Conservation (phyloP, 2,113 vertebrate species). For the Thalassoma bifasciatum region DNA sequence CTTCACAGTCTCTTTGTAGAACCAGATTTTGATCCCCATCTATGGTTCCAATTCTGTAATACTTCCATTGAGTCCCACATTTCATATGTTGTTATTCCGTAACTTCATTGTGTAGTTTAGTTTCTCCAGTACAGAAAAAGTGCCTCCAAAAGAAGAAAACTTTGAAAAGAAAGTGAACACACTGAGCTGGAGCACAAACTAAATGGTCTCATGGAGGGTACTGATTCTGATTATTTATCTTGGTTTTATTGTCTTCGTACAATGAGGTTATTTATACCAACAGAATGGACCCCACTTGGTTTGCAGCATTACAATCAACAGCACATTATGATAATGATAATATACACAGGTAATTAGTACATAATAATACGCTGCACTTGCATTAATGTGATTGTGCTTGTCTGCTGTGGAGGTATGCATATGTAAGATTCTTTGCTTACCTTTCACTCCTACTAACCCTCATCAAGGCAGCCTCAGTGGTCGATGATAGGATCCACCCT, state of each 20-base stretch:
- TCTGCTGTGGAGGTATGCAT: conserved; percentile 53
- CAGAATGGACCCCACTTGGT: conserved; percentile 42
- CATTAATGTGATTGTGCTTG: conserved; percentile 68
- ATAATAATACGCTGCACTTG: conserved; percentile 60
- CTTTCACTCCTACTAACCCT: conserved; percentile 37
- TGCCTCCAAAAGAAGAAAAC: background rate
- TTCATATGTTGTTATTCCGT: background rate
- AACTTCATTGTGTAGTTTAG: conserved; percentile 8
- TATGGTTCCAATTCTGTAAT: too few relatives aligned
- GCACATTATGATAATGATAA: conserved; percentile 50
- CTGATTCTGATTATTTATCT: conserved; percentile 52
- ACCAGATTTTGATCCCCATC: too few relatives aligned
- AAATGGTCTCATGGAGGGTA: conserved; percentile 24
- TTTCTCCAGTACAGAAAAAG: conserved; percentile 16
- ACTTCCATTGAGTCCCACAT: too few relatives aligned
- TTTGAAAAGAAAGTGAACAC: conserved; percentile 14
- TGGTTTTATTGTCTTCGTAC: conserved; percentile 54
- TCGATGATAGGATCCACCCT: conserved; percentile 65
- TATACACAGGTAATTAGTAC: conserved; percentile 60
- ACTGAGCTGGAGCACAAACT: conserved; percentile 29
- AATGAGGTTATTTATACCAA: conserved; percentile 66
- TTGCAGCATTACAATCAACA: conserved; percentile 46
- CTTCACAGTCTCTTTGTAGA: too few relatives aligned
- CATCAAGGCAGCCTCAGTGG: conserved; percentile 47
- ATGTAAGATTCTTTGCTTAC: conserved; percentile 32